Evolutionary conservation across 2,797 vertebrate genomes (phyloP), one percentile per base, ranked within the genome.

Genomic region (Labroides dimidiatus): DNA sequence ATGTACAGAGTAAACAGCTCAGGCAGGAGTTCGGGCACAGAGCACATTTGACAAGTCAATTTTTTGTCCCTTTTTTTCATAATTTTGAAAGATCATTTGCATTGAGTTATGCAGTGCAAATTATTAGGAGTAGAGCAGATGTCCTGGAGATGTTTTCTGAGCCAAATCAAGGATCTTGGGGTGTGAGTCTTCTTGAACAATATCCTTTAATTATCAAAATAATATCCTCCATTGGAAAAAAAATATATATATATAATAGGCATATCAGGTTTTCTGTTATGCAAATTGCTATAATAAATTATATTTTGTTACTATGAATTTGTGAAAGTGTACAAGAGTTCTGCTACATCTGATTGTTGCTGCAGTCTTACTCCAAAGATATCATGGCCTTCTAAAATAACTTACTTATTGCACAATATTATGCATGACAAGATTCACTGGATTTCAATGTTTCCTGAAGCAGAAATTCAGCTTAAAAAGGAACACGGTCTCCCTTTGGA

Each of bases 21-120:
- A 37, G 68, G 43, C 23, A 53, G 43, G 24, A 53, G 55, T 43
- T 27, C 14, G 21, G 10, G 23, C 43, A 55, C 7, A 45, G 55
- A 62, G 23, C 37, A 72, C 47, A 64, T 42, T 71, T 55, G 48
- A 76, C 33, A 62, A 41, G 53, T 64, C 36, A 67, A 19, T 23
- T 36, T 50, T 44, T 52, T 39, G n/a, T 9, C 16, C 71, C 48
- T 70, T 73, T 52, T 47, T 77, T 72, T 37, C 23, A 39, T 49
- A 13, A 66, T 75, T 72, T 21, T 42, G 53, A 63, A 65, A 76
- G 59, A 65, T 57, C n/a, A 69, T 65, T 78, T 76, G 64, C 53
- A 74, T 58, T 56, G 23, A 77, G 57, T 75, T 84, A 81, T 75
- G 21, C 61, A 37, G 79, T 47, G 77, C 39, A 72, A 77, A 79